Base-by-base conservation (phyloP, 2,797 vertebrate species). In the Labeo calbasu region DNA sequence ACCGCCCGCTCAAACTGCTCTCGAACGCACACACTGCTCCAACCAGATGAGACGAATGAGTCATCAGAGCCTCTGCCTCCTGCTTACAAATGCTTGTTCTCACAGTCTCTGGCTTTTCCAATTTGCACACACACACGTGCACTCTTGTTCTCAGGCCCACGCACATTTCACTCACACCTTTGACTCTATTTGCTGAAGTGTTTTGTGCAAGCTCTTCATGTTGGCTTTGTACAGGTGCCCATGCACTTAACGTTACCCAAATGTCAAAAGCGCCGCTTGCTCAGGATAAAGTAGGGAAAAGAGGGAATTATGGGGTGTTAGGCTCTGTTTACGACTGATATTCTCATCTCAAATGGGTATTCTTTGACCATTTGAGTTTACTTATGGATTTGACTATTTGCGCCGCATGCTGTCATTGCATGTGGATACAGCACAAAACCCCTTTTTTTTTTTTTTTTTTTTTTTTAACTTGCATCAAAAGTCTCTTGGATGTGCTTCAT, bases 21-120 rank as follows among this genome's bases (percentile, higher is more conserved):
- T n/a, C 79, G 48, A 51, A 63, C 28, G 17, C 63, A 68, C 79
- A 71, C 63, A 36, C 50, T 84, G 79, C 81, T 87, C 69, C 46
- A 85, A 86, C 72, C 87, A 83, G 86, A 88, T 88, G 87, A 92
- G 89, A 79, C 50, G 77, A 70, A 76, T 90, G 90, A 91, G 84
- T 90, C 90, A 89, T 87, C 87, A 78, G 57, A 73, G 79, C 76
- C 82, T 70, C 81, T 81, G 78, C 78, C 86, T 85, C 69, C 86
- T 87, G 87, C 79, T 70, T 88, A 82, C 80, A 86, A 87, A 77
- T 84, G 61, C 68, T 78, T 65, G 8, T 79, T 50, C 77, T 79
- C 71, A 61, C 50, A 51, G 15, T 79, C 75, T 63, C 25, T 55
- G 78, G 69, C 55, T 81, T 81, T 81, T 81, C 76, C 25, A 77